Percentiles rank a stretch among this genome's conserved stretches.
phyloP scores from a whole-genome alignment of 2,113 vertebrate genomes.

The Penelope pileata region DNA sequence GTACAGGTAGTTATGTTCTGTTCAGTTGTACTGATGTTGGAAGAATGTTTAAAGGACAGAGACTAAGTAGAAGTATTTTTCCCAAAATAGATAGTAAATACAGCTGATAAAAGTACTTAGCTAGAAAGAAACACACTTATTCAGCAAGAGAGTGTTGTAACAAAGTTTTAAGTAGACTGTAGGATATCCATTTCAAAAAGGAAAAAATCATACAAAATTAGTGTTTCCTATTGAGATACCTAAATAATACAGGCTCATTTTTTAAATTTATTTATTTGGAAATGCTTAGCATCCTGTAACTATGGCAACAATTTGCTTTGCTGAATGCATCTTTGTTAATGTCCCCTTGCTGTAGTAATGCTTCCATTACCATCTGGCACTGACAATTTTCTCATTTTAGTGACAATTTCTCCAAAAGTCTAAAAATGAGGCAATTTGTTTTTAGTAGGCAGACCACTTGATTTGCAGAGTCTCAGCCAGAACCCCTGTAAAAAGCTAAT shows the following conservation, averaged over 20 bases:
- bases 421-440: constrained; percentile 55
- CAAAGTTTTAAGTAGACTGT: background rate
- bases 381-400: constrained; percentile 51
- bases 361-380: constrained; percentile 54
- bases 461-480: background rate
- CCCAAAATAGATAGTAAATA: background rate
- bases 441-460: constrained; percentile 4
- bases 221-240: constrained; percentile 7
- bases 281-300: constrained; percentile 57
- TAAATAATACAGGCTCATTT: constrained; percentile 46
- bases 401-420: constrained; percentile 56
- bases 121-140: background rate
- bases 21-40: background rate
- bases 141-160: background rate
- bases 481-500: background rate
- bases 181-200: background rate
- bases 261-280: constrained; percentile 50
- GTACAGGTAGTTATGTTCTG: background rate
- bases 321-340: constrained; percentile 49
- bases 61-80: background rate
- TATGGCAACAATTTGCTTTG: constrained; percentile 66
- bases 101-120: background rate
- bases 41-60: background rate
- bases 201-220: background rate
- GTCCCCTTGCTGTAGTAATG: constrained; percentile 21